Conservation (phyloP, 2,888 invertebrate genomes). For the Pseudococcus viburni region DNA sequence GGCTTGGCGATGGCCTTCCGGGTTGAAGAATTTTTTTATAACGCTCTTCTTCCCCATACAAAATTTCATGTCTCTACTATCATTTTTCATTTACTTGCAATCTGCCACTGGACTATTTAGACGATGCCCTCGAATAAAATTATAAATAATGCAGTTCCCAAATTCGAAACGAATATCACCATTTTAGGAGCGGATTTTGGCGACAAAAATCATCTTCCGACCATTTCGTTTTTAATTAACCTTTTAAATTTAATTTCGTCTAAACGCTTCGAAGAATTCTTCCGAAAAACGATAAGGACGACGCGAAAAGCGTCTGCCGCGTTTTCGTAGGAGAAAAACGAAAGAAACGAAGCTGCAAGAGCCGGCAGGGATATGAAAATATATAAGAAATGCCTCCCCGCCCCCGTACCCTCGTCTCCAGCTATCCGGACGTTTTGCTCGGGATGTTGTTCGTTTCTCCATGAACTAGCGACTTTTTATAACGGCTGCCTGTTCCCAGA, state of each 20-base stretch:
- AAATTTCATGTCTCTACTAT: no score
- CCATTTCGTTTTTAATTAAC: conserved; percentile 26
- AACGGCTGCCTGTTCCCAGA: conserved; percentile 47
- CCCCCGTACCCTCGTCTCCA: neutral
- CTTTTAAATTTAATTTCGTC: conserved; percentile 40
- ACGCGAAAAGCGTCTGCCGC: neutral
- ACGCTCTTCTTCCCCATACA: no score
- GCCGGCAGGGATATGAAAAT: conserved; percentile 1
- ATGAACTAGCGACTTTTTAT: conserved; percentile 31
- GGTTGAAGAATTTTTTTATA: no score
- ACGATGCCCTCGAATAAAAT: no score
- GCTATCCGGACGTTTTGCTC: neutral
- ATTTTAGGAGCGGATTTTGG: no score
- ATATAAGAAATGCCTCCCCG: neutral
- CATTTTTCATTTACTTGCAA: no score
- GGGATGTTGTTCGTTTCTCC: neutral
- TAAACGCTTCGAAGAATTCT: conserved; percentile 24
- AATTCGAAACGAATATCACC: no score
- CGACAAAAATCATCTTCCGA: neutral
- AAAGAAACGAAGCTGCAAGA: neutral
- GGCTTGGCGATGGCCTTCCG: no score
- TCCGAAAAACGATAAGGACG: conserved; percentile 8
- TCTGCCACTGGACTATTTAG: no score
- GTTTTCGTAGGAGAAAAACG: neutral
- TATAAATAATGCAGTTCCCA: no score